Base-by-base conservation (phyloP, 2,797 vertebrate species). In the Coccyzus lansbergi region DNA sequence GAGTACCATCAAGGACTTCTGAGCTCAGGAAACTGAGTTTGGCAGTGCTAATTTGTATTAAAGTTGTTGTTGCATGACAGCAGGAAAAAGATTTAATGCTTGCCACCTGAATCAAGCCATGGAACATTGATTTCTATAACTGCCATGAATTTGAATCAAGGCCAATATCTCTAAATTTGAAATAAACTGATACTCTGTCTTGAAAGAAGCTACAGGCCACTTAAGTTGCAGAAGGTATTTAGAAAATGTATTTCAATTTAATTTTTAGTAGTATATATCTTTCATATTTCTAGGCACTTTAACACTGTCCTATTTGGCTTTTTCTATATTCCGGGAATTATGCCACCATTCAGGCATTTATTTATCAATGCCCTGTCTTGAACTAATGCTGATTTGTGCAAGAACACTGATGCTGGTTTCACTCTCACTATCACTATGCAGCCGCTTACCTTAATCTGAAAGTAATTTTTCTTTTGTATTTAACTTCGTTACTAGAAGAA, bases 41-140 rank as follows among this genome's bases (percentile, higher is more conserved):
- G 97, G 97, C 97, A 98, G 97, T 97, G 97, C 98, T 98, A 98
- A 98, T 98, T 98, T 98, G 98, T 98, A 98, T 98, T 98, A 97
- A 98, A 98, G 98, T 98, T 98, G 98, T 98, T 98, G 98, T 98
- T 98, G 98, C 98, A 98, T 98, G 98, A 98, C 98, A 98, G 98
- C 98, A 97, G 96, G 97, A 98, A 98, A 98, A 98, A 98, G 98
- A 98, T 98, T 98, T 98, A 98, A 98, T 98, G 98, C 98, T 98
- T 98, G 97, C 98, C 98, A 98, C 98, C 98, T 98, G 98, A 98
- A 98, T 98, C 98, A 98, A 97, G 97, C 97, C 97, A 98, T 97
- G 97, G 98, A 98, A 98, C 97, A 98, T 97, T 98, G 98, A 97
- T 98, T 98, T 98, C 97, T 98, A 97, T 98, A 98, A 98, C 98